phyloP scores from a whole-genome alignment of 2,797 vertebrate species.

The Pithecia hirsuta region DNA sequence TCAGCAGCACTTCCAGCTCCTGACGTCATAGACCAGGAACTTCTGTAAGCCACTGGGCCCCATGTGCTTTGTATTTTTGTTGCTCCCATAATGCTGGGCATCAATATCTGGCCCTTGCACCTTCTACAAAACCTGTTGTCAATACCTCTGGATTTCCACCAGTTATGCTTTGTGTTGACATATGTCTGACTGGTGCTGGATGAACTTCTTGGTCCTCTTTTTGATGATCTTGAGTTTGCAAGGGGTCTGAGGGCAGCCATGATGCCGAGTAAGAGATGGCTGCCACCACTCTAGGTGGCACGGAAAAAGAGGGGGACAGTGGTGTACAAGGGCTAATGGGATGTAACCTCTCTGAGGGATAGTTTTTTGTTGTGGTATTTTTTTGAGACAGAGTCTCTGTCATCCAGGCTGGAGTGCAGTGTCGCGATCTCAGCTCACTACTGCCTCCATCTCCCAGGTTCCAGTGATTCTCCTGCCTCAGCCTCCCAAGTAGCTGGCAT shows the following conservation, averaged over 20 bases:
- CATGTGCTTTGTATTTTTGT: background rate
- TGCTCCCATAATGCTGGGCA: background rate
- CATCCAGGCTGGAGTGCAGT: background rate
- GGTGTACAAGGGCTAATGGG: background rate
- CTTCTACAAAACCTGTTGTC: background rate
- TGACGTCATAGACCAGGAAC: background rate
- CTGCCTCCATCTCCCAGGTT: background rate
- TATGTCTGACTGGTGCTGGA: background rate
- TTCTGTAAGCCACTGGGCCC: background rate
- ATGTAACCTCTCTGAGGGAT: background rate
- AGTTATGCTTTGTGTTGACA: background rate
- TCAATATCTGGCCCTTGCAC: background rate
- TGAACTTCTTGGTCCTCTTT: background rate
- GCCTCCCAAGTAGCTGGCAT: background rate
- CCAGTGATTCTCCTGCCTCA: background rate
- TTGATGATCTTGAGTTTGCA: background rate
- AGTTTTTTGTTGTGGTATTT: background rate
- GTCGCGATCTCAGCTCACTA: background rate
- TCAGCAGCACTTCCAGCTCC: background rate
- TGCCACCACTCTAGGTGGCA: background rate
- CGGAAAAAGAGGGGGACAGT: background rate
- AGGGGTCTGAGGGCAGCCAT: background rate
- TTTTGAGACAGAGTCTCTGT: background rate
- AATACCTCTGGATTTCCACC: background rate
- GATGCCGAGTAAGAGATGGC: background rate